A percentile compares a stretch with the other conserved stretches of the same genome.
phyloP scores from a whole-genome alignment of 2,888 invertebrate species.

The Galerucella pusilla region DNA sequence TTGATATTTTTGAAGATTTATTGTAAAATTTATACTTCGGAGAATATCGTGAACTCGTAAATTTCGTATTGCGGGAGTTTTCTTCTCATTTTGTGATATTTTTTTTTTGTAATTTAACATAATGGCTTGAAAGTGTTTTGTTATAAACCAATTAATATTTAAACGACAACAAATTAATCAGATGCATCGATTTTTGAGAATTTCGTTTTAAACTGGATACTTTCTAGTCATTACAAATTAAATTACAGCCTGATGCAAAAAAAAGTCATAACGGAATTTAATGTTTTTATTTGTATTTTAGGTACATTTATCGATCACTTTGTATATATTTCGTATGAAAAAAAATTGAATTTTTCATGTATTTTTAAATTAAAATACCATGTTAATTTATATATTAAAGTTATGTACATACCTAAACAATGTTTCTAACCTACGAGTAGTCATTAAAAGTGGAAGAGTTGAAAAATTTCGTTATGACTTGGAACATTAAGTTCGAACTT shows the following conservation, averaged over 20 bases:
- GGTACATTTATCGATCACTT: constrained; percentile 36
- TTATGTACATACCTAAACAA: constrained; percentile 42
- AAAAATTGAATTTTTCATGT: constrained; percentile 32
- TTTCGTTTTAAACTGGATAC: constrained; percentile 5
- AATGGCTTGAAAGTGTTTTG: constrained; percentile 15
- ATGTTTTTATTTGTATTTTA: constrained; percentile 43
- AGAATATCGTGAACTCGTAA: neutral
- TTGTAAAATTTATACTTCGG: constrained; percentile 14
- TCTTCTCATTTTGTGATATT: constrained; percentile 50
- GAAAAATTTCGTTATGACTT: constrained; percentile 55
- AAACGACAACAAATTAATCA: neutral
- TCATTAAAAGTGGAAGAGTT: no score
- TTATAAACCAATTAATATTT: constrained; percentile 8
- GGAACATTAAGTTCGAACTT: constrained; percentile 26
- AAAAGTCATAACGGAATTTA: constrained; percentile 55
- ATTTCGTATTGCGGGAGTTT: constrained; percentile 12
- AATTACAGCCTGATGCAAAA: constrained; percentile 27
- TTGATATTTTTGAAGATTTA: no score
- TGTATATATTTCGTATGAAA: constrained; percentile 45
- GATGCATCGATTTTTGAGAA: no score
- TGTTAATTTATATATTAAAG: constrained; percentile 43
- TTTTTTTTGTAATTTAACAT: constrained; percentile 43
- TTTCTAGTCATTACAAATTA: constrained; percentile 10
- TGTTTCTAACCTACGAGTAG: no score
- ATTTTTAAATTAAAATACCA: constrained; percentile 39